Percentiles rank a stretch among this genome's conserved stretches.
Conservation (phyloP, 2,113 vertebrate genomes). For the Macroglossus sobrinus region DNA sequence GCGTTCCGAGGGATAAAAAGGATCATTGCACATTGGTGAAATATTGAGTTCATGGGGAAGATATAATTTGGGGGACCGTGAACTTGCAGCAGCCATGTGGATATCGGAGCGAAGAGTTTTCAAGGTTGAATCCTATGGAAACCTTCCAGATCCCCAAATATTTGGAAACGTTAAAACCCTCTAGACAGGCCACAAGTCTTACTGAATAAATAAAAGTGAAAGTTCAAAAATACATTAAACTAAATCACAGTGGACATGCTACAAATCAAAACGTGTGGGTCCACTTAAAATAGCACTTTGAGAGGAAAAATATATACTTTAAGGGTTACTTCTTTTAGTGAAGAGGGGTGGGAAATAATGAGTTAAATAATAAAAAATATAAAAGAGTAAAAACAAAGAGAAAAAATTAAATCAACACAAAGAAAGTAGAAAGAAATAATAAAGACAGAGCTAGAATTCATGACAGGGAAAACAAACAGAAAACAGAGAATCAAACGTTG, state of each 20-base stretch:
- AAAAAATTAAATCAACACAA: background rate
- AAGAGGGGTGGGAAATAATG: background rate
- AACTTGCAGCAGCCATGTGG: fast-evolving
- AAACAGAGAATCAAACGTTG: background rate
- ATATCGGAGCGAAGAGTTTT: background rate
- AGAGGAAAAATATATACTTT: background rate
- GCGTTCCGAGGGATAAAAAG: background rate
- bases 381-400: background rate
- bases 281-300: background rate
- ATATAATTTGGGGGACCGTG: background rate
- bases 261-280: background rate
- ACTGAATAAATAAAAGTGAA: background rate
- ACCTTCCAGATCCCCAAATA: background rate
- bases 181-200: background rate
- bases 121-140: background rate
- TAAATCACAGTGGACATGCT: background rate
- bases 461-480: background rate
- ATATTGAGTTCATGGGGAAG: background rate
- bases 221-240: background rate
- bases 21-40: background rate
- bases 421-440: background rate
- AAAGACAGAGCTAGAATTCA: background rate
- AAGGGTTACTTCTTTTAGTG: background rate
- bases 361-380: background rate
- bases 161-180: background rate